Conservation (phyloP, 2,888 invertebrate species). For the Macaria notata region DNA sequence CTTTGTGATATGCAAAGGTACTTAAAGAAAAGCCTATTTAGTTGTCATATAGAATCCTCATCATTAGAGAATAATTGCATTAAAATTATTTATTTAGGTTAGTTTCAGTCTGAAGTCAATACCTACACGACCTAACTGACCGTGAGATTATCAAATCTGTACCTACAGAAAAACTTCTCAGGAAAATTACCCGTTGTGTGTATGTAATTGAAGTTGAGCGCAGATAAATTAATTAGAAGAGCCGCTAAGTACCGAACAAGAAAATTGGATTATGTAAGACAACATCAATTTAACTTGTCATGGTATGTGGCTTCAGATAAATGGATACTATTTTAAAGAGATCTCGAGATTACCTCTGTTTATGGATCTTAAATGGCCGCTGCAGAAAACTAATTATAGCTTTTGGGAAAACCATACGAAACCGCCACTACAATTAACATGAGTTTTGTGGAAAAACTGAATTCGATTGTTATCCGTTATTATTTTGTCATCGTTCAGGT, state of each 20-base stretch:
- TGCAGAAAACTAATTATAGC: conserved; percentile 7
- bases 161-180: no score
- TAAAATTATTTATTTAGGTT: no score
- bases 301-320: conserved; percentile 8
- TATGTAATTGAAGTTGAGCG: neutral
- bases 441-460: neutral
- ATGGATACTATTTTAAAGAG: conserved; percentile 5
- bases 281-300: conserved; percentile 6
- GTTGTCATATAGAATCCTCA: no score
- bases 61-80: no score
- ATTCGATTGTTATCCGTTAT: neutral
- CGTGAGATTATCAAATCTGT: no score
- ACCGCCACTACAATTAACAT: neutral
- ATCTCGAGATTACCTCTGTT: conserved; percentile 5
- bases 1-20: no score
- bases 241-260: neutral
- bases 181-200: no score
- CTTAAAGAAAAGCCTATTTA: no score
- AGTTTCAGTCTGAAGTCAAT: no score
- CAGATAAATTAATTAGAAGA: conserved; percentile 4
- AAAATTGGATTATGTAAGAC: conserved; percentile 11
- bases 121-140: no score
- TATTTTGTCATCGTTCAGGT: no score
- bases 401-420: conserved; percentile 12
- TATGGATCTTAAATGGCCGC: conserved; percentile 5